Evolutionary conservation across 1,140 invertebrate species (phyloP).

Genomic region (Heterodera carotae): DNA sequence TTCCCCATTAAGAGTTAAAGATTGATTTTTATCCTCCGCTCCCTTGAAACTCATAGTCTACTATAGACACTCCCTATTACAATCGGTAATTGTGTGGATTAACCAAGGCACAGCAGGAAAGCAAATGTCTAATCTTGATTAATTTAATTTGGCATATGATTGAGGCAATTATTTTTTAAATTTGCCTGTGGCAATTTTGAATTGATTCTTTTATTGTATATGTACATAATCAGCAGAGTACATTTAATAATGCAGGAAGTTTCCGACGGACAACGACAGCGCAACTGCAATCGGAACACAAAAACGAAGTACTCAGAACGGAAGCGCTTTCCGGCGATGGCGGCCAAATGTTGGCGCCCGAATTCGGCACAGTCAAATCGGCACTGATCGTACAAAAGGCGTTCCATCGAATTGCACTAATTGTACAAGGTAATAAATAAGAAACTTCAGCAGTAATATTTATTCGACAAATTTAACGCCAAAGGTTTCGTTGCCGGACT

Average conservation of each 20-base stretch:
- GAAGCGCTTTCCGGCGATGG: not conserved
- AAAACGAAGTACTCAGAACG: not conserved
- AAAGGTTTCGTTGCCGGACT: conserved; percentile 25
- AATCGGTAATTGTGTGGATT: too few species aligned
- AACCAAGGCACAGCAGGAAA: too few species aligned
- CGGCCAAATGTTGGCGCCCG: not conserved
- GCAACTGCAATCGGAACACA: not conserved
- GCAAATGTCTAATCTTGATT: too few species aligned
- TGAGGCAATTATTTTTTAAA: too few species aligned
- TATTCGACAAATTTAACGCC: not conserved
- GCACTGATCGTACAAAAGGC: not conserved
- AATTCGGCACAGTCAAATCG: not conserved
- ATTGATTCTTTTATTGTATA: too few species aligned
- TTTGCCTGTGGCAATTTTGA: too few species aligned
- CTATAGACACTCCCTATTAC: too few species aligned
- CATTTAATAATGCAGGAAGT: not conserved
- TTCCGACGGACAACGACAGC: not conserved
- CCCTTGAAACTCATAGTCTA: too few species aligned
- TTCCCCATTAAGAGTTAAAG: too few species aligned
- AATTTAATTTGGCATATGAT: too few species aligned
- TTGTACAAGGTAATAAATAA: not conserved
- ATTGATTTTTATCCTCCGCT: too few species aligned
- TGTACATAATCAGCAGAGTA: too few species aligned
- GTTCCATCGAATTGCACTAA: not conserved
- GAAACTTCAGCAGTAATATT: not conserved